Conservation (phyloP, 2,797 vertebrate species). For the Anguilla anguilla region DNA sequence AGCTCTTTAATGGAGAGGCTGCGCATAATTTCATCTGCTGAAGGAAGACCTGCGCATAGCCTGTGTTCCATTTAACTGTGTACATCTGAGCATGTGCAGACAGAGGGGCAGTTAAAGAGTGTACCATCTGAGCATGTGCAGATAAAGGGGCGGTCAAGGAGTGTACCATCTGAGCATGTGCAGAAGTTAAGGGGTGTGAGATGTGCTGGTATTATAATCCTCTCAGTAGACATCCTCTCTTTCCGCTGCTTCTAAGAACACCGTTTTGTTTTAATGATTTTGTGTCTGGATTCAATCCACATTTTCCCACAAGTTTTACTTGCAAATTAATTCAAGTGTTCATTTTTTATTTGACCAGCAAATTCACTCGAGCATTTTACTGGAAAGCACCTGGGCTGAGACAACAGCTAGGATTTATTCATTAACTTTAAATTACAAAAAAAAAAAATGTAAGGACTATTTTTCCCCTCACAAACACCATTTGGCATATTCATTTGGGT, state of each 20-base stretch:
- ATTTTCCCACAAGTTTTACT: background rate
- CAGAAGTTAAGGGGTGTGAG: background rate
- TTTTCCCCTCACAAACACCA: background rate
- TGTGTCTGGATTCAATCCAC: background rate
- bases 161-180: background rate
- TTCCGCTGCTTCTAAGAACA: background rate
- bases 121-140: too few species aligned
- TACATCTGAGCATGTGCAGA: constrained; percentile 44
- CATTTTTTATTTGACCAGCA: background rate
- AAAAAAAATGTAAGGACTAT: background rate
- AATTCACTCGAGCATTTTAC: background rate
- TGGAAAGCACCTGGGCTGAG: background rate
- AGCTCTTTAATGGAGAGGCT: constrained; percentile 71
- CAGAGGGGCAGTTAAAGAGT: too few species aligned
- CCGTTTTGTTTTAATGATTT: background rate
- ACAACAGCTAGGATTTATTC: background rate
- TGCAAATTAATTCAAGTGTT: background rate
- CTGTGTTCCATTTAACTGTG: constrained; percentile 76
- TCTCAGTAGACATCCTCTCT: background rate
- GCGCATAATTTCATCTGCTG: constrained; percentile 78
- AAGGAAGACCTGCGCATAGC: constrained; percentile 69
- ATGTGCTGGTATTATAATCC: too few species aligned
- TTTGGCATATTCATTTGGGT: background rate
- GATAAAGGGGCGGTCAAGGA: too few species aligned
- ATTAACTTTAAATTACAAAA: background rate